Evolutionary conservation across 2,888 invertebrate species (phyloP).

Genomic region (Lacanobia oleracea): DNA sequence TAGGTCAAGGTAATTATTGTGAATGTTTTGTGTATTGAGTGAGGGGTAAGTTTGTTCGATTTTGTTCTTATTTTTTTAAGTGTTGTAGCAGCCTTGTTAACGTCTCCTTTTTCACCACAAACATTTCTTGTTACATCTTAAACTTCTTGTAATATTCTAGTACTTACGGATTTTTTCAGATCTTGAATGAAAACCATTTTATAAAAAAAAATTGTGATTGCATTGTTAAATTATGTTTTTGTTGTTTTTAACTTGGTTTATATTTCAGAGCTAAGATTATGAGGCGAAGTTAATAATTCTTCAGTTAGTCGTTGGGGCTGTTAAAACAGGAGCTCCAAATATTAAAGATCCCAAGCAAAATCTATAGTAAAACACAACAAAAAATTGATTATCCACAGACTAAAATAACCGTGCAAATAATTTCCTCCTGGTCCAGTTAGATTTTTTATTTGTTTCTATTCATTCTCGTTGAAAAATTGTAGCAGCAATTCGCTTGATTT

Average conservation of each 20-base stretch:
- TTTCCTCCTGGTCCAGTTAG: conserved; percentile 5
- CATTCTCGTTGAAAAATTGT: conserved; percentile 71
- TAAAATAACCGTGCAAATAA: conserved; percentile 11
- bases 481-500: conserved; percentile 77
- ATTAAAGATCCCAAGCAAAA: not conserved
- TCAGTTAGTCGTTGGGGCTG: too few relatives aligned
- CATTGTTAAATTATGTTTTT: too few relatives aligned
- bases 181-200: too few relatives aligned
- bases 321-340: not conserved
- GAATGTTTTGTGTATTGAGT: not conserved
- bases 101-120: too few relatives aligned
- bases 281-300: too few relatives aligned
- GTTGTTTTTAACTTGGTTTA: too few relatives aligned
- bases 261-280: too few relatives aligned
- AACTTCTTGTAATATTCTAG: too few relatives aligned
- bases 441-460: conserved; percentile 67
- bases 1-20: not conserved
- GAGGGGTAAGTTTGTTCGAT: not conserved
- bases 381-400: not conserved
- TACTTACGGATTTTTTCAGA: too few relatives aligned
- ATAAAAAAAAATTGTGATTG: too few relatives aligned
- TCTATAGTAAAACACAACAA: not conserved
- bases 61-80: not conserved
- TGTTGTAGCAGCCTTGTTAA: too few relatives aligned
- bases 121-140: too few relatives aligned